These are phyloP conservation scores for Melospiza melodia DNA, from an alignment of 2,113 vertebrate species.

Conservation along the genomic window DNA sequence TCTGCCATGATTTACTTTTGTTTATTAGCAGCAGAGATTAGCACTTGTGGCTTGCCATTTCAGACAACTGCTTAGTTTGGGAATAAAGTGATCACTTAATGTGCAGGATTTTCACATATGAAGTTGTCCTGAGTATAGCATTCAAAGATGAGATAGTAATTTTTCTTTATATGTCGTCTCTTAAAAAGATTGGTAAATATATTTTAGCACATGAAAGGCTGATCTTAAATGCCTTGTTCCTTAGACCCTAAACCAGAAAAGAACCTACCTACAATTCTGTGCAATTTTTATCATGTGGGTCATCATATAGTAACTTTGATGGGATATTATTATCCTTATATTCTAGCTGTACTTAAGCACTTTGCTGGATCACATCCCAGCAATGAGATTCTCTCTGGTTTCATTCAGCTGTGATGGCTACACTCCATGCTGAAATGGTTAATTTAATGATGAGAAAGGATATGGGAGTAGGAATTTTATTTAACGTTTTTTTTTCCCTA, in stretches of 20 bases:
- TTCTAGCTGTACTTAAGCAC: neutral
- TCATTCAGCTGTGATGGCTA: neutral
- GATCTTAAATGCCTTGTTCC: conserved; percentile 21
- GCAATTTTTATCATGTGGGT: neutral
- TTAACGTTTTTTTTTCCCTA: conserved; percentile 15
- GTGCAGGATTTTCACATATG: conserved; percentile 43
- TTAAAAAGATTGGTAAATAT: conserved; percentile 63
- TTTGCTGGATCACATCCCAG: neutral
- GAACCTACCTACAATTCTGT: neutral
- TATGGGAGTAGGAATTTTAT: conserved; percentile 41
- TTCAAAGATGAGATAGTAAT: conserved; percentile 43
- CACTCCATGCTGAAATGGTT: conserved; percentile 8
- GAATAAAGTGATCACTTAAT: conserved; percentile 60
- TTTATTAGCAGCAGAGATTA: conserved; percentile 71
- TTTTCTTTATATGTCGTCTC: conserved; percentile 35
- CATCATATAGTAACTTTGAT: neutral
- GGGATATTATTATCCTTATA: neutral
- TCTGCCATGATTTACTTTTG: conserved; percentile 68
- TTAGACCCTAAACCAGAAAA: neutral
- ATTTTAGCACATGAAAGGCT: conserved; percentile 43
- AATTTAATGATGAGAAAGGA: conserved; percentile 36
- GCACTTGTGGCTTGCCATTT: conserved; percentile 62
- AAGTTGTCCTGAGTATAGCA: conserved; percentile 46
- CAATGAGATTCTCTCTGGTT: neutral
- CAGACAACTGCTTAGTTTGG: conserved; percentile 62